These are phyloP conservation scores for Sebastolobus altivelis DNA, from an alignment of 2,797 vertebrate species.

Conservation along the genomic window DNA sequence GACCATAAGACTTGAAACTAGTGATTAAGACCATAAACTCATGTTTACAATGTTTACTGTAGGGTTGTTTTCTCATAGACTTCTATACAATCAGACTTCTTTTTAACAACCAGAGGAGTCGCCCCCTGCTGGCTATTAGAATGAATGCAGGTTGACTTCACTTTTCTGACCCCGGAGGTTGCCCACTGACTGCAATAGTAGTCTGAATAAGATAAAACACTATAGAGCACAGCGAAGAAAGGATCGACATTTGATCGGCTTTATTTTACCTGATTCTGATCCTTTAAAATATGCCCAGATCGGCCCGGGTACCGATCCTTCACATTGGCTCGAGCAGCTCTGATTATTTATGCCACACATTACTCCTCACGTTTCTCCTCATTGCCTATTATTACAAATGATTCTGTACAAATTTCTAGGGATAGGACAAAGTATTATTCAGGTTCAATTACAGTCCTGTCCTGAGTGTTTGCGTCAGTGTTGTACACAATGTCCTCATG, in stretches of 20 bases:
- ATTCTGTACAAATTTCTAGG: slow-evolving; percentile 4
- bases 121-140: too few species aligned
- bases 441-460: slow-evolving; percentile 23
- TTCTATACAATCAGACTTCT: too few species aligned
- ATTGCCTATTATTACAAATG: background rate
- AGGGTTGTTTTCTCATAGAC: too few species aligned
- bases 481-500: slow-evolving; percentile 34
- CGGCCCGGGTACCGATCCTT: background rate
- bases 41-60: too few species aligned
- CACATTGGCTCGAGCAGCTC: background rate
- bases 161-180: too few species aligned
- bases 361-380: background rate
- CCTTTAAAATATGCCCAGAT: background rate
- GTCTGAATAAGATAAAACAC: too few species aligned
- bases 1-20: too few species aligned
- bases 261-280: background rate
- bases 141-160: too few species aligned
- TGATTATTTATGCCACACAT: background rate
- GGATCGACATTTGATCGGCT: background rate
- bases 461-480: slow-evolving; percentile 13
- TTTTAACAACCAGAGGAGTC: too few species aligned
- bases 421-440: slow-evolving; percentile 7
- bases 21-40: too few species aligned
- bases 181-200: too few species aligned
- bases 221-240: background rate